Evolutionary conservation across 2,797 vertebrate genomes (phyloP).

Genomic region (Anguilla megastoma): DNA sequence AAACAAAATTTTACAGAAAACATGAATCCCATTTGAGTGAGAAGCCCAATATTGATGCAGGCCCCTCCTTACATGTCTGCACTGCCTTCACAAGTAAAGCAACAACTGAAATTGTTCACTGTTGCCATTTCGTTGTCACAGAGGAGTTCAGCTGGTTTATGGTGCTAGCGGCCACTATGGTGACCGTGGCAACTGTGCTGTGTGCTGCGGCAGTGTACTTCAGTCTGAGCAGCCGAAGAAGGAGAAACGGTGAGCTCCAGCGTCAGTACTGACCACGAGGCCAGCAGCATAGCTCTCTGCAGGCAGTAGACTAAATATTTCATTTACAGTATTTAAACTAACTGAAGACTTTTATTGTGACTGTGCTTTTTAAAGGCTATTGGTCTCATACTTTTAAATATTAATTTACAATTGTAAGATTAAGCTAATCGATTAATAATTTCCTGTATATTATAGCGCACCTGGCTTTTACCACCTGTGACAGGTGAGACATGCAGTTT

Average conservation of each 20-base stretch:
- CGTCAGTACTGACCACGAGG: neutral
- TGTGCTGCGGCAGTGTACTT: constrained; percentile 59
- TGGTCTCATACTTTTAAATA: neutral
- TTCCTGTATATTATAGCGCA: constrained; percentile 49
- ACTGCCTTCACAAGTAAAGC: neutral
- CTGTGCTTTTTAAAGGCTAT: neutral
- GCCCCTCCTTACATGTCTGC: neutral
- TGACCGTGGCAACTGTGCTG: constrained; percentile 61
- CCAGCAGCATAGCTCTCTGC: neutral
- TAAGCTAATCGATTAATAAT: constrained; percentile 1
- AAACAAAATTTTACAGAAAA: neutral
- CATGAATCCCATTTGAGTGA: neutral
- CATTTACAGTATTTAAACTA: neutral
- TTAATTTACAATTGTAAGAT: neutral
- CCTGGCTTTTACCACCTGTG: constrained; percentile 32
- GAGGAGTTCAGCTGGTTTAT: constrained; percentile 61
- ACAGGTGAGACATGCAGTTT: constrained; percentile 52
- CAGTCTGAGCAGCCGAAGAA: constrained; percentile 55
- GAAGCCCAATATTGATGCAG: neutral
- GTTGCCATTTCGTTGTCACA: constrained; percentile 43
- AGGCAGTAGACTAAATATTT: neutral
- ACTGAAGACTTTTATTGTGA: neutral
- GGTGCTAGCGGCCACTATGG: constrained; percentile 58
- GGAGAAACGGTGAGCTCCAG: constrained; percentile 58
- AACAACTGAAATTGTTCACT: neutral